Evolutionary conservation across 1,140 invertebrate species (phyloP), one percentile per base, ranked within the genome.

Genomic region (Dendrolimus punctatus): DNA sequence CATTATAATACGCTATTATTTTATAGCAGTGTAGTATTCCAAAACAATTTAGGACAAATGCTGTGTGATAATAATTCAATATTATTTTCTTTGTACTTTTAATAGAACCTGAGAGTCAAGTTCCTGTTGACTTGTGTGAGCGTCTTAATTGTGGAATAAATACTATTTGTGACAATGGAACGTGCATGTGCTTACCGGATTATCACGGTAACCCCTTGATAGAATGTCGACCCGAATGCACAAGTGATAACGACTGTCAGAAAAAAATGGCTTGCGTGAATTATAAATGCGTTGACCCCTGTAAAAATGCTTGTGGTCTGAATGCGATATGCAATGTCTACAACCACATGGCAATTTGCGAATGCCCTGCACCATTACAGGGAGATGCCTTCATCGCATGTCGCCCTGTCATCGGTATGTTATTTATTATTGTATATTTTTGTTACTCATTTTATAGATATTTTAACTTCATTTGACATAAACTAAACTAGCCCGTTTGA

Each of bases 201-300:
- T 90, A 89, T 61, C 88, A 89, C 7, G 91, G 91, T 46, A 90
- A 90, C 64, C 89, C 91, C n/a, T 90, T 89, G 55, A 73, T 89
- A 47, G 89, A 90, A 70, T 93, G 92, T 79, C 79, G 90, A 70
- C 92, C 92, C 38, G 91, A 93, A 79, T 94, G 92, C 80, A 87
- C 89, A 5, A 87, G 87, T 6, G 92, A 92, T 70, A 91, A 91
- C 10, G 95, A 97, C 49, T 98, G 96, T 80, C 88, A 92, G 4
- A 88, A 92, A 44, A 90, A 90, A 48, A 89, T 94, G 78, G 93
- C 95, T 8, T 98, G 96, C 66, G 89, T 96, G 39, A 96, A 96
- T 62, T 89, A 92, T 46, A 91, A 96, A 82, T 98, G 96, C 74
- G 85, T 93, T 9, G 91, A 96, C 73, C 92, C 94, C 1, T 97